These are phyloP conservation scores for Edolisoma coerulescens DNA, from an alignment of 2,113 vertebrate species.

Conservation along the genomic window DNA sequence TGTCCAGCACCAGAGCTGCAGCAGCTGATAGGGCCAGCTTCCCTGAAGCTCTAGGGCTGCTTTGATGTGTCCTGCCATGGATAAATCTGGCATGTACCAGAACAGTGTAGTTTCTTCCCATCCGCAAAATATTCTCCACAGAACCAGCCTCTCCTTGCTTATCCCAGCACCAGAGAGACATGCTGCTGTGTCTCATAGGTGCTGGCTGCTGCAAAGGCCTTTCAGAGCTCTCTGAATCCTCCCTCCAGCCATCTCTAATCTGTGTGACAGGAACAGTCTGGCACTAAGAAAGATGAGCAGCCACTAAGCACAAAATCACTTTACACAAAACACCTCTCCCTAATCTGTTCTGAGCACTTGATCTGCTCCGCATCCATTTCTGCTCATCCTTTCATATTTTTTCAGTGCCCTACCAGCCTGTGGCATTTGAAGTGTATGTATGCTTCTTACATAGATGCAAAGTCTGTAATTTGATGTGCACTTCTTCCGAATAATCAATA, in stretches of 20 bases:
- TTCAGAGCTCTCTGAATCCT: neutral
- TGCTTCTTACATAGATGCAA: neutral
- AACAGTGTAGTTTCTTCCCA: neutral
- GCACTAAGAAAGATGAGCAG: neutral
- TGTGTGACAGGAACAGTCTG: neutral
- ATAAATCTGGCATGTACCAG: neutral
- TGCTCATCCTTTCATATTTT: neutral
- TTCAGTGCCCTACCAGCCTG: neutral
- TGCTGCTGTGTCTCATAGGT: neutral
- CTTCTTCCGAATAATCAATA: neutral
- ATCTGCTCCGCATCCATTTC: neutral
- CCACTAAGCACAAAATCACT: slow-evolving; percentile 20
- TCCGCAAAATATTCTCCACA: neutral
- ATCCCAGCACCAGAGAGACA: fast-evolving
- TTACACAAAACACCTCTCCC: neutral
- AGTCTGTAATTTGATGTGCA: neutral
- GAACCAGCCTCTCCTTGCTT: neutral
- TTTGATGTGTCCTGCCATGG: neutral
- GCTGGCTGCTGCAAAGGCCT: neutral
- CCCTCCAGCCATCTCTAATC: slow-evolving; percentile 7
- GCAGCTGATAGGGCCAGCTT: neutral
- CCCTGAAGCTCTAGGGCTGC: neutral
- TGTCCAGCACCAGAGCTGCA: neutral
- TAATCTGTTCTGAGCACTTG: neutral
- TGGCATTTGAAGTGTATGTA: neutral